phyloP scores from a whole-genome alignment of 2,797 vertebrate genomes.

The Gouania willdenowi region DNA sequence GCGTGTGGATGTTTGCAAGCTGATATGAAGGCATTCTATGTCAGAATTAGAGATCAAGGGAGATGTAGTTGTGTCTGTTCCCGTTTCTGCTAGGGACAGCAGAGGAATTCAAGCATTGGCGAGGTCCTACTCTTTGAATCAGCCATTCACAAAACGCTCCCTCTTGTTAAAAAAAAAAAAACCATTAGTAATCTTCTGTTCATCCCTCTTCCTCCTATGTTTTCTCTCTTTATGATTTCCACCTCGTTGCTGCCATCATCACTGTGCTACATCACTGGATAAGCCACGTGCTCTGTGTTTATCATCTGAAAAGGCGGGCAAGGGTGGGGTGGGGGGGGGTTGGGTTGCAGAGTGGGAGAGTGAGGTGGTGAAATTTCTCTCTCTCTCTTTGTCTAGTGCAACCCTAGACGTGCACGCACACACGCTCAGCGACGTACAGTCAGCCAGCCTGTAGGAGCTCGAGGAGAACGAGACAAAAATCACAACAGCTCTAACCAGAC shows the following conservation, averaged over 20 bases:
- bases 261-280: slow-evolving; percentile 64
- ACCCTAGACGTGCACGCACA: slow-evolving; percentile 36
- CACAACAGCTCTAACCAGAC: neutral
- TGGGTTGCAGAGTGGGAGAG: slow-evolving; percentile 5
- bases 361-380: slow-evolving; percentile 6
- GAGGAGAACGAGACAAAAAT: slow-evolving; percentile 14
- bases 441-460: slow-evolving; percentile 32
- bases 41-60: slow-evolving; percentile 3
- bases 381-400: slow-evolving; percentile 39
- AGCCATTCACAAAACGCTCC: too few species aligned
- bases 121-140: slow-evolving; percentile 1
- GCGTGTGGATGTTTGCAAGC: slow-evolving; percentile 4
- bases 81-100: slow-evolving; percentile 6
- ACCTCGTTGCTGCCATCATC: slow-evolving; percentile 13
- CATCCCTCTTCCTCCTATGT: neutral
- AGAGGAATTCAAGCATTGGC: neutral
- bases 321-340: slow-evolving; percentile 44
- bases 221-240: too few species aligned
- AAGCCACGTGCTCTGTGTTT: slow-evolving; percentile 79
- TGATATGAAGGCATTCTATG: neutral
- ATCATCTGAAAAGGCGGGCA: slow-evolving; percentile 68
- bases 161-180: too few species aligned
- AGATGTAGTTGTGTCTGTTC: neutral
- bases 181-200: too few species aligned
- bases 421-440: slow-evolving; percentile 6